A percentile compares a stretch with the other conserved stretches of the same genome.
Conservation (phyloP, 2,113 vertebrate genomes). For the Heptranchias perlo region DNA sequence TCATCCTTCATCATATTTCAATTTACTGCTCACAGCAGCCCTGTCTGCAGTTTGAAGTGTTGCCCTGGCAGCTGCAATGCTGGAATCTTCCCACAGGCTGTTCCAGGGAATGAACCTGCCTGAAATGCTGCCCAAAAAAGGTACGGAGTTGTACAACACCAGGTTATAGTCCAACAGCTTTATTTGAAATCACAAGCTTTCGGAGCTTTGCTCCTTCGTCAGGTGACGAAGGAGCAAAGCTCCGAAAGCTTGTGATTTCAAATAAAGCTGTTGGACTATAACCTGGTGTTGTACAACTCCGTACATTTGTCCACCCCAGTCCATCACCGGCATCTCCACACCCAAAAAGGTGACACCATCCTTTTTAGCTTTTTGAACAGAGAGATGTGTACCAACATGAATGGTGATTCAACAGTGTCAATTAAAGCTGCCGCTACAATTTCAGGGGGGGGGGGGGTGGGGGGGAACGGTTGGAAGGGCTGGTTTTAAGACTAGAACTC, state of each 20-base stretch:
- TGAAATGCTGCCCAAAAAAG: constrained; percentile 3
- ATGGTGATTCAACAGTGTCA: neutral
- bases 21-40: neutral
- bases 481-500: neutral
- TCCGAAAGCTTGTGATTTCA: too few species aligned
- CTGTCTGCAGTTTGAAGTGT: neutral
- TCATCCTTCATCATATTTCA: constrained; percentile 26
- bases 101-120: neutral
- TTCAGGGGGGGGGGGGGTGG: neutral
- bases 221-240: too few species aligned
- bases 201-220: too few species aligned
- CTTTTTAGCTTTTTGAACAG: neutral
- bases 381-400: neutral
- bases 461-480: too few species aligned
- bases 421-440: neutral
- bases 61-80: constrained; percentile 9
- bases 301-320: too few species aligned
- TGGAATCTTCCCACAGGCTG: neutral
- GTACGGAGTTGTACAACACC: too few species aligned
- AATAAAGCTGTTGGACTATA: too few species aligned
- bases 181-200: too few species aligned
- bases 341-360: neutral
- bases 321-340: too few species aligned
- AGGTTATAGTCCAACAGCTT: too few species aligned
- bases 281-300: too few species aligned